Base-by-base conservation (phyloP, 2,888 invertebrate species). In the Taenaris catops region DNA sequence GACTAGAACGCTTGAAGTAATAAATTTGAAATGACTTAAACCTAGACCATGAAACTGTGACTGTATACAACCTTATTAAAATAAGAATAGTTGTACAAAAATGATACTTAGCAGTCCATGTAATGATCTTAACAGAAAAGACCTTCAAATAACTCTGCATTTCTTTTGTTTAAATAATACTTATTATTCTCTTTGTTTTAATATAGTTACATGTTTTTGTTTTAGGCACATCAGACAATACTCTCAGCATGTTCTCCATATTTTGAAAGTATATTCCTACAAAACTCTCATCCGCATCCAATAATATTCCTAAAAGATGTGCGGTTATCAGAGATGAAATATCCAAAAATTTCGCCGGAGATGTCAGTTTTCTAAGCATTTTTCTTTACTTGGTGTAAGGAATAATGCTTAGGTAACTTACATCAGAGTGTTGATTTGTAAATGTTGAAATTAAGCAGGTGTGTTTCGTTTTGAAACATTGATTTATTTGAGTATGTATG, bases 281-380 rank as follows among this genome's bases (percentile, higher is more conserved):
- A 94, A 86, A 96, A 95, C 76, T 90, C 89, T 56, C 95, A 96
- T 88, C 95, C 95, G 64, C 96, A 96, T 87, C 96, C 95, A 43
- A 96, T 96, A 72, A 95, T 96, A 86, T 95, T 95, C 84, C 91
- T 96, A 69, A 95, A 95, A 91, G 96, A 96, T 92, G 95, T 96
- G 71, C 91, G 94, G 87, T 93, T 92, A 72, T 92, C 92, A 71
- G 95, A 96, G 87, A 95, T 96, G 90, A 94, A 94, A 81, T 95
- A n/a, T n/a, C n/a, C n/a, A n/a, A n/a, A n/a, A n/a, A n/a, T n/a
- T n/a, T n/a, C n/a, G n/a, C n/a, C n/a, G n/a, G n/a, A n/a, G n/a
- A n/a, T n/a, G n/a, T n/a, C n/a, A n/a, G n/a, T n/a, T n/a, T n/a
- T n/a, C n/a, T n/a, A n/a, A n/a, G n/a, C n/a, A n/a, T n/a, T n/a